These are phyloP conservation scores for Sigmodon hispidus DNA, from an alignment of 2,113 vertebrate species.

Conservation along the genomic window DNA sequence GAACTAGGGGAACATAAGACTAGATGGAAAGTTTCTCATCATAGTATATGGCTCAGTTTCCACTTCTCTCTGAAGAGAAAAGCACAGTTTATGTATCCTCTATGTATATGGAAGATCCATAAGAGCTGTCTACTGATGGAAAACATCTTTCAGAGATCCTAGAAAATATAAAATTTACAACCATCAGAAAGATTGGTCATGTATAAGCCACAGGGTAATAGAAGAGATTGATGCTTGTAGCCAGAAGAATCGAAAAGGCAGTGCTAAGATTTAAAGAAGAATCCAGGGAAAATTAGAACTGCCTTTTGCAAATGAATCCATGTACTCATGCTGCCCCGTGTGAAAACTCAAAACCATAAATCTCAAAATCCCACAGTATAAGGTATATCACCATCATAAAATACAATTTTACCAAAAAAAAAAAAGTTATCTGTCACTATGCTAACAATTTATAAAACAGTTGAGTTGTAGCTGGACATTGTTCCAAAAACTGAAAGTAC, in stretches of 20 bases:
- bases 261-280: conserved; percentile 27
- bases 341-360: conserved; percentile 45
- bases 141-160: conserved; percentile 51
- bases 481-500: conserved; percentile 60
- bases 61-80: background rate
- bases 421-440: conserved; percentile 50
- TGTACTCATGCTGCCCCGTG: background rate
- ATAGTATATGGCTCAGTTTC: background rate
- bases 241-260: conserved; percentile 37
- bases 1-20: conserved; percentile 28
- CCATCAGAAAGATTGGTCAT: background rate
- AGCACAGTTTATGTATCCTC: background rate
- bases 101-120: background rate
- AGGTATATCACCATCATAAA: conserved; percentile 56
- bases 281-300: background rate
- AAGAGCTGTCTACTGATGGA: background rate
- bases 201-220: background rate
- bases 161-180: conserved; percentile 46
- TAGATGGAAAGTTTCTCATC: background rate
- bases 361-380: conserved; percentile 45
- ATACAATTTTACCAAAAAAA: conserved; percentile 49
- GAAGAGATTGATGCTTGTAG: conserved; percentile 4
- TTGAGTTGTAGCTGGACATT: background rate
- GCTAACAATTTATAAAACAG: conserved; percentile 60
- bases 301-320: background rate